Conservation (phyloP, 2,888 invertebrate genomes). For the Lasioglossum pauxillum region DNA sequence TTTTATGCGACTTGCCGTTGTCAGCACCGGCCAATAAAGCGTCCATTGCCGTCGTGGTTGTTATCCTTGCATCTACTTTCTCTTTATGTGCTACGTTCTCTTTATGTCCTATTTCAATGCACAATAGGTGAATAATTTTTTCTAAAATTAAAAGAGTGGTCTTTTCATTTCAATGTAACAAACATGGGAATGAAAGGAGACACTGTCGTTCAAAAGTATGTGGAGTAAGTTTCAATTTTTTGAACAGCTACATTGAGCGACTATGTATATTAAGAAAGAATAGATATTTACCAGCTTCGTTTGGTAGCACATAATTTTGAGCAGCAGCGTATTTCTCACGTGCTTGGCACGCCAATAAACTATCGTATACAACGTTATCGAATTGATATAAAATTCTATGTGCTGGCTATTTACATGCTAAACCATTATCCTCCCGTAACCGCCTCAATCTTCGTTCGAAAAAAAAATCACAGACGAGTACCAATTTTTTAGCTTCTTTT, state of each 20-base stretch:
- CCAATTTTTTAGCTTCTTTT: conserved; percentile 23
- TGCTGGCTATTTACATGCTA: neutral
- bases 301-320: neutral
- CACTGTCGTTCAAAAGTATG: neutral
- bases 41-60: neutral
- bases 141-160: neutral
- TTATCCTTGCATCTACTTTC: conserved; percentile 1
- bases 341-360: neutral
- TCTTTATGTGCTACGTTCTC: neutral
- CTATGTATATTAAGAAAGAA: too few relatives aligned
- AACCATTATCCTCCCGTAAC: neutral
- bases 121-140: neutral
- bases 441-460: too few relatives aligned
- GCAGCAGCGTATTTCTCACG: neutral
- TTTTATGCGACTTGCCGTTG: neutral
- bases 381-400: neutral
- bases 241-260: too few relatives aligned
- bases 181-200: neutral
- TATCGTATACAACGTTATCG: neutral
- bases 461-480: conserved; percentile 5
- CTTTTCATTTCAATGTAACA: neutral
- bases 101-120: neutral
- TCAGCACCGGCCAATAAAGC: neutral
- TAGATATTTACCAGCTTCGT: neutral
- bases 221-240: neutral